phyloP scores from a whole-genome alignment of 37 sponge, comb jelly and placozoan species.

The Ianthella basta region DNA sequence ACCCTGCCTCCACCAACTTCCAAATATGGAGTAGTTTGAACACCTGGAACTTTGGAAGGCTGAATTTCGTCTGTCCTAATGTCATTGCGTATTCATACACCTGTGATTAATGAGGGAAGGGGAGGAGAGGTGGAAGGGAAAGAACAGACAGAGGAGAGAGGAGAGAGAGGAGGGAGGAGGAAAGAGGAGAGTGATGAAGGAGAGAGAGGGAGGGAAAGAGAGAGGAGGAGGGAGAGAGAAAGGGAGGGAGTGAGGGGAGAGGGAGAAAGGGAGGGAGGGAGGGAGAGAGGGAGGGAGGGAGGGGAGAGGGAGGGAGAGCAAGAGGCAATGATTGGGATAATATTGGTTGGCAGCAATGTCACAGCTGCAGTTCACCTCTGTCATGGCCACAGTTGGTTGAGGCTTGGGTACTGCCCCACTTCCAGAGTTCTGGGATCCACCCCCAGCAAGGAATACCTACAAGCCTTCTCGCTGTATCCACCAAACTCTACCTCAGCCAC shows the following conservation, averaged over 20 bases:
- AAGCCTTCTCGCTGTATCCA: conserved; percentile 29
- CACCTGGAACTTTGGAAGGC: conserved; percentile 63
- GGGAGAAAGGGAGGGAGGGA: background rate
- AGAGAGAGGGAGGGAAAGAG: background rate
- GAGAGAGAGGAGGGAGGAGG: too few species aligned
- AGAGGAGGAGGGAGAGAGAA: too few species aligned
- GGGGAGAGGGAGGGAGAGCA: too few species aligned
- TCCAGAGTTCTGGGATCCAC: conserved; percentile 9
- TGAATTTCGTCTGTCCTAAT: conserved; percentile 56
- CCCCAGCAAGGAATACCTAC: conserved; percentile 69
- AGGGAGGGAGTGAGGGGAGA: background rate
- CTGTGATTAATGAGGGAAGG: background rate
- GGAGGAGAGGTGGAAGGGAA: background rate
- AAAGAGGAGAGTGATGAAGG: background rate
- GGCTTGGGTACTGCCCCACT: background rate
- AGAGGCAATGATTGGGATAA: too few species aligned
- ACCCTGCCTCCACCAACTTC: conserved; percentile 63
- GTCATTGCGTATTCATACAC: conserved; percentile 76
- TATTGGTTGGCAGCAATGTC: too few species aligned
- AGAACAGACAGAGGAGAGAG: too few species aligned
- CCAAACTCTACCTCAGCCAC: conserved; percentile 51
- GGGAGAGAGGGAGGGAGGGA: too few species aligned
- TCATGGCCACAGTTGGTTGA: conserved; percentile 16
- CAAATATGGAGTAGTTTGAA: conserved; percentile 59
- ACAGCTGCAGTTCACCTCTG: background rate